Conservation (phyloP, 30 jellyfish, hydroid and myxozoan species). For the Mastigias papua region DNA sequence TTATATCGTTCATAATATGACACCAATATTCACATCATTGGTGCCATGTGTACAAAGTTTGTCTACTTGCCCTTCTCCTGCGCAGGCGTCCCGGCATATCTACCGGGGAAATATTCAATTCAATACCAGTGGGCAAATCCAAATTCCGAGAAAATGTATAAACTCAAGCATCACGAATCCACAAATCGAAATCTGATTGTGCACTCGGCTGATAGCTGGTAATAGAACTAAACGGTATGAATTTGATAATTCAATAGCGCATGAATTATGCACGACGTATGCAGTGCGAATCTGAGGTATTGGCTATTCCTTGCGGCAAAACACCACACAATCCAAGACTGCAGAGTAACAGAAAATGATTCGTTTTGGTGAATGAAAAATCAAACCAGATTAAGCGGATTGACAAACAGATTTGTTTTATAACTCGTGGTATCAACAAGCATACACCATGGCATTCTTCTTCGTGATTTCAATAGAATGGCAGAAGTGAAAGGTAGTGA, state of each 20-base stretch:
- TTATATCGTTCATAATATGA: too few species aligned
- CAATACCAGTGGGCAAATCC: neutral
- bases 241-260: neutral
- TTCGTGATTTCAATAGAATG: too few species aligned
- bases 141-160: neutral
- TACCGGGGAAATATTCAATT: neutral
- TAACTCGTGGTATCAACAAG: neutral
- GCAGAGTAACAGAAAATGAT: neutral
- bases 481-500: too few species aligned
- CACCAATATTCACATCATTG: too few species aligned
- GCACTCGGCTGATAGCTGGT: neutral
- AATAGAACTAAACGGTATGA: neutral
- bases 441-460: neutral
- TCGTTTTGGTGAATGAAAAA: neutral
- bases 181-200: neutral
- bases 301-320: neutral
- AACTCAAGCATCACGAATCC: neutral
- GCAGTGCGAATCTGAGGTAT: neutral
- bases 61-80: too few species aligned
- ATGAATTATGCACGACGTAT: neutral
- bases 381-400: neutral
- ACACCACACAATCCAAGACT: neutral
- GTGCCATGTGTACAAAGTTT: too few species aligned
- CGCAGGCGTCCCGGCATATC: neutral
- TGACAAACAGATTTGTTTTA: neutral